Evolutionary conservation across 2,888 invertebrate genomes (phyloP), one percentile per base, ranked within the genome.

Genomic region (Yponomeuta malinellus): DNA sequence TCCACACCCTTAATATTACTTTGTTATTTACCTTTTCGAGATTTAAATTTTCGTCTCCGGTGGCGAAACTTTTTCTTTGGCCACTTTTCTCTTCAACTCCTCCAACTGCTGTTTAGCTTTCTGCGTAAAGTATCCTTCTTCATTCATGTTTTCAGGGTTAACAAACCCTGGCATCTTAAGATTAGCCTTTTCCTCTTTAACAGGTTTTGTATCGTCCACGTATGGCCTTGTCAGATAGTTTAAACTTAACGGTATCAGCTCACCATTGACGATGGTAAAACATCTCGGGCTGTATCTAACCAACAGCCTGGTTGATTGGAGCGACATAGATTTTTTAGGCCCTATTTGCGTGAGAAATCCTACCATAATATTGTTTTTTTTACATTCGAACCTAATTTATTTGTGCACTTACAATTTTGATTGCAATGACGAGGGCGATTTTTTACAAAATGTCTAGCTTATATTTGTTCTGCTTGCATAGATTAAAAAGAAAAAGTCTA

Each of bases 221-320:
- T 59, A 59, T 15, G 15, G 12, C 15, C 52, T 59, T 43, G 43
- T 43, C 9, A 6, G 43, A 8, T 43, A 43, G 8, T 43, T 8
- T 43, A 8, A 43, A 6, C 43, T 43, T 59, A 12, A 15, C 70
- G 63, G 59, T 6, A 71, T 69, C 67, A 74, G 33, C 65, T 73
- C 63, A 6, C 73, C 74, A 67, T 71, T 73, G 9, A 74, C 37
- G 48, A 74, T 68, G 0, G 72, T 63, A n/a, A 74, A 70, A 65
- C 73, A 73, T 15, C 69, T 52, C 48, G 71, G n/a, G 15, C 65
- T 48, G 10, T n/a, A n/a, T 6, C 1, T 29, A 65, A 4, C 1
- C 29, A 59, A 5, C 29, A 29, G 29, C n/a, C 33, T 31, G 1
- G 8, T 33, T 10, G 65, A 33, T 65, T 65, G 31, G 29, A 65